Conservation (phyloP, 2,113 vertebrate genomes). For the Onychorhynchus coronatus region DNA sequence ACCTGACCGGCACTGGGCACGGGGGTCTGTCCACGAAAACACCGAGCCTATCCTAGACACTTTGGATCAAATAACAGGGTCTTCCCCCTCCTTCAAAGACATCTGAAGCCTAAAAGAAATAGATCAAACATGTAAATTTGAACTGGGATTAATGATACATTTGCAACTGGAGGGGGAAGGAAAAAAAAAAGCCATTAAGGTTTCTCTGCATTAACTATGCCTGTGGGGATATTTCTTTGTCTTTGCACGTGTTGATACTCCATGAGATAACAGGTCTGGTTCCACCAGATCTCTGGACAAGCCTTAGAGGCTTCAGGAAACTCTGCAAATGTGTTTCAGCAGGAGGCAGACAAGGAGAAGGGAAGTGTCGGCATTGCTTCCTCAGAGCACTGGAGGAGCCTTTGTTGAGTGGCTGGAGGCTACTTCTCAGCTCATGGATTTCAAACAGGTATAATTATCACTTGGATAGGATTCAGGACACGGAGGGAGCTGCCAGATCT, state of each 20-base stretch:
- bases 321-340: constrained; percentile 6
- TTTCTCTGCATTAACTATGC: background rate
- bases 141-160: constrained; percentile 37
- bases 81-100: constrained; percentile 3
- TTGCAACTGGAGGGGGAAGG: background rate
- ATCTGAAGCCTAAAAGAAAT: background rate
- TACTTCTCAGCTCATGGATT: constrained; percentile 13
- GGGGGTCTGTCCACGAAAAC: rapidly evolving
- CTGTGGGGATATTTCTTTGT: constrained; percentile 28
- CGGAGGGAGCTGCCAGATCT: constrained; percentile 52
- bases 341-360: constrained; percentile 38
- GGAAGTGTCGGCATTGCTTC: background rate
- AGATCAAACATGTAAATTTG: constrained; percentile 55
- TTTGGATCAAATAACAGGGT: background rate
- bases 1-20: background rate
- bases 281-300: constrained; percentile 37
- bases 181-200: background rate
- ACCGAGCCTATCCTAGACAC: background rate
- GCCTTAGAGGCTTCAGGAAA: constrained; percentile 42
- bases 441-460: constrained; percentile 67
- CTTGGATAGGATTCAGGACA: constrained; percentile 61
- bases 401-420: constrained; percentile 63
- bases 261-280: constrained; percentile 6
- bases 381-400: background rate
- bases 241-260: background rate